Conservation (phyloP, 2,888 invertebrate species). For the Mayetiola destructor region DNA sequence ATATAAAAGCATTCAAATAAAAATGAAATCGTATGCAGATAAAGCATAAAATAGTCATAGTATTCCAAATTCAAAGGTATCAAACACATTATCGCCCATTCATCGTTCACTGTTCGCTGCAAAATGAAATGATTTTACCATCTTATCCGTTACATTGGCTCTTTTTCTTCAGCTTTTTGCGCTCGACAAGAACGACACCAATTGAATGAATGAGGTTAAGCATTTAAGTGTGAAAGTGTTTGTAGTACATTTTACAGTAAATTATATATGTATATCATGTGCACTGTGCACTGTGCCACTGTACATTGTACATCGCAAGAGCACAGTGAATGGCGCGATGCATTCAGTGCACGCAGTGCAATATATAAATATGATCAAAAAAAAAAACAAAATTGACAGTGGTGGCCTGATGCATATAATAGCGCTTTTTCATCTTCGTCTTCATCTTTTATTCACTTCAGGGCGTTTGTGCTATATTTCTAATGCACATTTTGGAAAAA, state of each 20-base stretch:
- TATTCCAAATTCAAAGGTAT: neutral
- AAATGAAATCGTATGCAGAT: too few relatives aligned
- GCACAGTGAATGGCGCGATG: too few relatives aligned
- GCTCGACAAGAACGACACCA: neutral
- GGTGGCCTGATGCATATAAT: neutral
- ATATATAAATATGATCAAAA: neutral
- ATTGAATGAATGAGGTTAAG: constrained; percentile 5
- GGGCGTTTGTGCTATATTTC: neutral
- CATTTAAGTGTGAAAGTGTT: neutral
- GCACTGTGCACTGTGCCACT: too few relatives aligned
- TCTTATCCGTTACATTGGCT: neutral
- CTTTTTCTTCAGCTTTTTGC: neutral
- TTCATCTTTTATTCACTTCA: neutral
- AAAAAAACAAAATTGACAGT: neutral
- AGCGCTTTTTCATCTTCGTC: too few relatives aligned
- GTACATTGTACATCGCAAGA: too few relatives aligned
- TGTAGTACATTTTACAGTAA: neutral
- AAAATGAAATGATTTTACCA: neutral
- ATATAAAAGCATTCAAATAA: neutral
- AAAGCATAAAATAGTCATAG: neutral
- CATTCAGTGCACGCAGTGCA: too few relatives aligned
- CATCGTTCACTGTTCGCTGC: neutral
- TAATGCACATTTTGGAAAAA: too few relatives aligned
- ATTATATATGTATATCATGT: too few relatives aligned
- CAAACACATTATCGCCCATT: neutral